Evolutionary conservation across 2,113 vertebrate species (phyloP).

Genomic region (Coracopsis vasa): DNA sequence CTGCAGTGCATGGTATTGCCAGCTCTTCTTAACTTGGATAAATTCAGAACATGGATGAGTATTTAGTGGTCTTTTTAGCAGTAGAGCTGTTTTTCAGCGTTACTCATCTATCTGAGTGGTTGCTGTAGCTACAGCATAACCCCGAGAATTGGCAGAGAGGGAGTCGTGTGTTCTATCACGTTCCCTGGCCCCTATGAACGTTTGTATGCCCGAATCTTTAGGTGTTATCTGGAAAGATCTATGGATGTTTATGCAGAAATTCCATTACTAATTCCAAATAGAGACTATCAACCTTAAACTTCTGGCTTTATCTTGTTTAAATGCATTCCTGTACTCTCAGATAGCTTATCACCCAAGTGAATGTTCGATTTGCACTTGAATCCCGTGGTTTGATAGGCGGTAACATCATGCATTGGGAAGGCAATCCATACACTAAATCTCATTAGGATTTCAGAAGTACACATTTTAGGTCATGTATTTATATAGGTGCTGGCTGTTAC

Average conservation of each 20-base stretch:
- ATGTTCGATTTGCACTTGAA: neutral
- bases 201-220: neutral
- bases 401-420: neutral
- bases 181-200: neutral
- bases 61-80: neutral
- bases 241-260: neutral
- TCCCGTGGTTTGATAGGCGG: neutral
- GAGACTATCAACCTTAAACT: neutral
- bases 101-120: neutral
- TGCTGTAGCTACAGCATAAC: slow-evolving; percentile 43
- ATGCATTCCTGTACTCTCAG: neutral
- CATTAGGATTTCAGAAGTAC: neutral
- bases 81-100: neutral
- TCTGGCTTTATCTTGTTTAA: neutral
- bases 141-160: neutral
- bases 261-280: neutral
- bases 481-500: neutral
- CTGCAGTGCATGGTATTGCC: neutral
- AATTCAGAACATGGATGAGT: neutral
- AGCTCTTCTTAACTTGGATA: neutral
- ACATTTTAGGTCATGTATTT: neutral
- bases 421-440: neutral
- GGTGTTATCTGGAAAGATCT: neutral
- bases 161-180: neutral
- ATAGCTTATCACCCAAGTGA: neutral